These are phyloP conservation scores for Turnix velox DNA, from an alignment of 2,113 vertebrate genomes.

Conservation along the genomic window DNA sequence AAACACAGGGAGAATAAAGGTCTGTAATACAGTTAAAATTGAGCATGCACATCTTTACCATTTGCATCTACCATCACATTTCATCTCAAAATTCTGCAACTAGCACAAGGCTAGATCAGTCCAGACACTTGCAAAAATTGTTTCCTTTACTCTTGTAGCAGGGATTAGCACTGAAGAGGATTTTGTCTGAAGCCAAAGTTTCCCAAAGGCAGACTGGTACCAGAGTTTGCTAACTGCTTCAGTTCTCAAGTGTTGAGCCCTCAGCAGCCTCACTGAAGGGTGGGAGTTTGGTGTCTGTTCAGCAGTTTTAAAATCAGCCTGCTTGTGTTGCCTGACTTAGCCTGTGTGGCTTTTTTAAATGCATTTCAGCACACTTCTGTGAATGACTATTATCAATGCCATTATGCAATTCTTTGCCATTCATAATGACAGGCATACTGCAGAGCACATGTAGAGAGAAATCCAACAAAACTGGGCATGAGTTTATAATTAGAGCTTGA, in stretches of 20 bases:
- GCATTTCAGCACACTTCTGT: slow-evolving; percentile 31
- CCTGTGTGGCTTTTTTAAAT: slow-evolving; percentile 18
- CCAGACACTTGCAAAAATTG: background rate
- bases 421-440: slow-evolving; percentile 20
- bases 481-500: slow-evolving; percentile 2
- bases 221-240: background rate
- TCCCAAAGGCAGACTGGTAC: background rate
- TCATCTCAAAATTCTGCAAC: background rate
- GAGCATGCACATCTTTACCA: background rate
- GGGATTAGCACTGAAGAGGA: background rate
- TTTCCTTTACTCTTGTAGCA: background rate
- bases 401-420: slow-evolving; percentile 29
- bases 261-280: slow-evolving; percentile 25
- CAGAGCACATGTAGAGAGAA: background rate
- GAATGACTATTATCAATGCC: slow-evolving; percentile 51
- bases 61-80: background rate
- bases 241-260: background rate
- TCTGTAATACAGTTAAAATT: background rate
- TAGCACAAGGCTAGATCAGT: background rate
- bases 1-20: background rate
- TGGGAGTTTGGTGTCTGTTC: slow-evolving; percentile 61
- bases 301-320: slow-evolving; percentile 52
- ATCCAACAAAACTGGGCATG: background rate
- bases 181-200: background rate
- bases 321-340: slow-evolving; percentile 44